A percentile compares a stretch with the other conserved stretches of the same genome.
Evolutionary conservation across 2,113 vertebrate species (phyloP).

Genomic region (Monarcha castaneiventris): DNA sequence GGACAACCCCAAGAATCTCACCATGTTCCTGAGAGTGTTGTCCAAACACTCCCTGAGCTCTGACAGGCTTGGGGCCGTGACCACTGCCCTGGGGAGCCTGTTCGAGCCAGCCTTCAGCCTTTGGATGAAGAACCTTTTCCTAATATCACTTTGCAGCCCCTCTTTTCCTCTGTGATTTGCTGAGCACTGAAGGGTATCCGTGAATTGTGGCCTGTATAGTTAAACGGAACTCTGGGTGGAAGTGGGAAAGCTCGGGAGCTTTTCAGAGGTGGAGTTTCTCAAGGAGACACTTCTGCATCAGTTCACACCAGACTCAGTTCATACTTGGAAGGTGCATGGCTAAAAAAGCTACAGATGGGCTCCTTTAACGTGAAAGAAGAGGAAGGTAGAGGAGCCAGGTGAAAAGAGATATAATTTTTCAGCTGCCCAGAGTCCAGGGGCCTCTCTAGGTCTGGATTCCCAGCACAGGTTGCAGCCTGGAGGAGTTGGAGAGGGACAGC

Average conservation of each 20-base stretch:
- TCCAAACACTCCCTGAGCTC: neutral
- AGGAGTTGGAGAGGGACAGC: neutral
- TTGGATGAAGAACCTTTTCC: neutral
- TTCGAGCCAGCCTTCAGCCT: neutral
- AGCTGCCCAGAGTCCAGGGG: neutral
- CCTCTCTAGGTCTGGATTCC: neutral
- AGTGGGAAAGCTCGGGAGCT: neutral
- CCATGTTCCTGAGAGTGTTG: rapidly evolving
- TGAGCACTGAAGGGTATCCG: rapidly evolving
- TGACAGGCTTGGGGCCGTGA: neutral
- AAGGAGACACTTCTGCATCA: neutral
- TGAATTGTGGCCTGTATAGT: rapidly evolving
- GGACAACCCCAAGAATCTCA: no score
- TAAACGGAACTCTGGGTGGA: rapidly evolving
- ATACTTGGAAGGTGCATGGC: rapidly evolving
- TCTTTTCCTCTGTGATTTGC: neutral
- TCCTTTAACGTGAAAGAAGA: neutral
- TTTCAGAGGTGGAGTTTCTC: neutral
- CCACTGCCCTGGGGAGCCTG: neutral
- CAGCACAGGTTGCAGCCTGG: neutral
- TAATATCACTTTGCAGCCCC: rapidly evolving
- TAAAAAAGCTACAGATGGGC: neutral
- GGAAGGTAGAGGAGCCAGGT: neutral
- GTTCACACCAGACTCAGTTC: neutral
- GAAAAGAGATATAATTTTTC: neutral